A percentile compares a stretch with the other conserved stretches of the same genome.
phyloP scores from a whole-genome alignment of 2,888 invertebrate species.

The Congeria kusceri region DNA sequence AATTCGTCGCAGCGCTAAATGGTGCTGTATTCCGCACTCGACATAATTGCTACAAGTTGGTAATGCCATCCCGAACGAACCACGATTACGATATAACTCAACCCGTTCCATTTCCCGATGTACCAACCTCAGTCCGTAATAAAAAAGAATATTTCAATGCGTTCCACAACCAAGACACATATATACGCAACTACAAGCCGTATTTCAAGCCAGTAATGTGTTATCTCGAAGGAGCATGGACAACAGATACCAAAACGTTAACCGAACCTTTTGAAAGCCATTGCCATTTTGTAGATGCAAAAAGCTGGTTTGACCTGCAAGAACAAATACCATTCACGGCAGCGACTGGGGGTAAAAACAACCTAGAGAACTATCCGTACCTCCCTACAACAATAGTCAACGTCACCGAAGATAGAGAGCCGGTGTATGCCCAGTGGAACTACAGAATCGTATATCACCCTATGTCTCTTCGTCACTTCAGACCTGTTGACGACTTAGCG shows the following conservation, averaged over 20 bases:
- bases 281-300: slow-evolving; percentile 76
- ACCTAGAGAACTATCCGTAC: slow-evolving; percentile 74
- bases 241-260: slow-evolving; percentile 64
- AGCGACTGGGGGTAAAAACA: slow-evolving; percentile 73
- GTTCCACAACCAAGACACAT: slow-evolving; percentile 73
- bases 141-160: slow-evolving; percentile 78
- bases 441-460: slow-evolving; percentile 76
- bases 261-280: slow-evolving; percentile 80
- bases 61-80: slow-evolving; percentile 67
- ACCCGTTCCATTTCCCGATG: slow-evolving; percentile 75
- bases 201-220: slow-evolving; percentile 79
- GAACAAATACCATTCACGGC: slow-evolving; percentile 76
- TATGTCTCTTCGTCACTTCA: slow-evolving; percentile 60
- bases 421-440: slow-evolving; percentile 75
- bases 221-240: slow-evolving; percentile 81
- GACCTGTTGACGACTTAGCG: slow-evolving; percentile 73
- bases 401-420: too few relatives aligned
- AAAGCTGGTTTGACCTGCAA: slow-evolving; percentile 74
- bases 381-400: slow-evolving; percentile 75
- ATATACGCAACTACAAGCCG: slow-evolving; percentile 76
- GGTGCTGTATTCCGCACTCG: slow-evolving; percentile 81
- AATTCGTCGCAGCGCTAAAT: slow-evolving; percentile 75
- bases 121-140: slow-evolving; percentile 72
- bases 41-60: slow-evolving; percentile 80
- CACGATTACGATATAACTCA: slow-evolving; percentile 65